These are phyloP conservation scores for Drosophila biarmipes DNA, from an alignment of 1,140 invertebrate species.

Conservation along the genomic window DNA sequence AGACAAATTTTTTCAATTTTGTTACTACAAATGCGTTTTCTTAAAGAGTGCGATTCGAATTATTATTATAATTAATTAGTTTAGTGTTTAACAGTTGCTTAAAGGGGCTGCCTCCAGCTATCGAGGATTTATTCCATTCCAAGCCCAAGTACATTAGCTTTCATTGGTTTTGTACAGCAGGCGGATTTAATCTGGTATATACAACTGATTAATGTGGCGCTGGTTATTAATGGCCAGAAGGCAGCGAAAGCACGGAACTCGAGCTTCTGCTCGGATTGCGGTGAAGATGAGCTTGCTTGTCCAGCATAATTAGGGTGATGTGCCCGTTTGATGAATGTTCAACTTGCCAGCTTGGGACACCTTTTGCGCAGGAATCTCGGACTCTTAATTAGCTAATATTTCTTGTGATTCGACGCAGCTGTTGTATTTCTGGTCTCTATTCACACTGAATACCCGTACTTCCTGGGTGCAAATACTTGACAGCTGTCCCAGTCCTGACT, in stretches of 20 bases:
- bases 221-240: slow-evolving; percentile 62
- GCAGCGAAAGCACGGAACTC: slow-evolving; percentile 4
- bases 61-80: not conserved
- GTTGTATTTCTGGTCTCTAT: not conserved
- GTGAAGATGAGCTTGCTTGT: slow-evolving; percentile 7
- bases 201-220: slow-evolving; percentile 68
- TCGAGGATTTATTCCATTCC: slow-evolving; percentile 21
- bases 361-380: not conserved
- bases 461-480: not conserved
- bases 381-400: slow-evolving; percentile 22
- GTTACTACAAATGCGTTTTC: not conserved
- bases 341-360: slow-evolving; percentile 12
- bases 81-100: too few relatives aligned
- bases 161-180: slow-evolving; percentile 15
- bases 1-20: slow-evolving; percentile 13
- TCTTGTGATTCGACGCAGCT: too few relatives aligned
- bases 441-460: not conserved
- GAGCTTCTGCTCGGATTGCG: slow-evolving; percentile 20
- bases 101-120: not conserved
- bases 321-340: slow-evolving; percentile 36
- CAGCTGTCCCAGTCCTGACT: slow-evolving; percentile 5
- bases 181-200: slow-evolving; percentile 72
- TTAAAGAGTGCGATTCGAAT: not conserved
- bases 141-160: slow-evolving; percentile 6
- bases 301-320: slow-evolving; percentile 22